Percentiles rank a stretch among this genome's conserved stretches.
Evolutionary conservation across 2,797 vertebrate species (phyloP).

Genomic region (Petrocephalus sullivani): DNA sequence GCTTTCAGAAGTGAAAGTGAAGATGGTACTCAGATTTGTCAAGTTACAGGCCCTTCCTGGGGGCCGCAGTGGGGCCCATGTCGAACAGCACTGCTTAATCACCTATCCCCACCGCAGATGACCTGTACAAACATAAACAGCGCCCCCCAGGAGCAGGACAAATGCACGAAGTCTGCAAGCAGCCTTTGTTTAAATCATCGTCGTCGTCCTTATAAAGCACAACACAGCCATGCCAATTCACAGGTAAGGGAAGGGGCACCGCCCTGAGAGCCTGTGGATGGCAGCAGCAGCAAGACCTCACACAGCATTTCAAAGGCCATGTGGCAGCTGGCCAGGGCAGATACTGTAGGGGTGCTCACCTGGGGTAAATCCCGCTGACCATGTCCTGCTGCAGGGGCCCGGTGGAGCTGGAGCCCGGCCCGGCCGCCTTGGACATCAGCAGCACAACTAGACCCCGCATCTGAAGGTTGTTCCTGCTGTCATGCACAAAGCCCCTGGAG

Average conservation of each 20-base stretch:
- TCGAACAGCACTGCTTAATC: background rate
- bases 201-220: background rate
- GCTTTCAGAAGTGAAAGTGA: background rate
- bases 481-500: constrained; percentile 80
- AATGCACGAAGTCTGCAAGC: no score
- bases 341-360: constrained; percentile 61
- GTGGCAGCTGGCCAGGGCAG: background rate
- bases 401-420: constrained; percentile 63
- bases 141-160: background rate
- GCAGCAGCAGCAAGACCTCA: background rate
- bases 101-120: background rate
- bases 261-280: background rate
- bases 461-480: constrained; percentile 84
- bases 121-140: background rate
- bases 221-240: background rate
- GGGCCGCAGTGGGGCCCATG: background rate
- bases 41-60: background rate
- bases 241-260: background rate
- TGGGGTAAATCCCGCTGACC: constrained; percentile 92
- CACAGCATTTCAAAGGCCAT: background rate
- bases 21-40: background rate
- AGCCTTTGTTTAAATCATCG: background rate
- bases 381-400: constrained; percentile 70
- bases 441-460: constrained; percentile 85
- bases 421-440: constrained; percentile 90